Evolutionary conservation across 2,113 vertebrate species (phyloP), one percentile per base, ranked within the genome.

Genomic region (Nycticryphes semicollaris): DNA sequence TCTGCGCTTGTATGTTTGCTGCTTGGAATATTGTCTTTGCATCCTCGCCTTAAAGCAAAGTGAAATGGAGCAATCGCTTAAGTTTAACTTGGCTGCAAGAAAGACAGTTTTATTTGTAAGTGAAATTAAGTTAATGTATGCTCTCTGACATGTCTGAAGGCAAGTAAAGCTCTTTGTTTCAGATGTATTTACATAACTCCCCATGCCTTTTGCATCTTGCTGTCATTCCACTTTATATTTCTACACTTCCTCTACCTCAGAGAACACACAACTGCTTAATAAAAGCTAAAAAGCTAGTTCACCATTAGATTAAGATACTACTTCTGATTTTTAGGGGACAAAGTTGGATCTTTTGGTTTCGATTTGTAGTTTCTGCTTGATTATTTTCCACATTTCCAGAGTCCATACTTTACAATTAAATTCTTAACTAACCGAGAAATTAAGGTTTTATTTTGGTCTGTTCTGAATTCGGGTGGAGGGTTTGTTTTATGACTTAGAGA

Each of bases 71-170:
- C 75, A 50, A 33, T 83, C 43, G 37, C 69, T 84, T 39, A 78
- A 67, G 56, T 89, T 94, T 95, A 62, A 86, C 56, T 83, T 31
- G 74, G 64, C 72, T 92, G 69, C 56, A 37, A 82, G 90, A 94
- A 84, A 90, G 75, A 48, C 39, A 60, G 43, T 86, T 96, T 67
- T 86, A 75, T 96, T 87, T 93, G 72, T 92, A 90, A 93, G 56
- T 92, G 78, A 88, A 93, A 90, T 88, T 79, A 69, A 89, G 35
- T 70, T 84, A 90, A 72, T 56, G 48, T 89, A 75, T 84, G 64
- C 35, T 67, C 31, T 81, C 80, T 92, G 90, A 54, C 60, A 68
- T 75, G 56, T 81, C 86, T 93, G 80, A 87, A 67, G 76, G 79
- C 69, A 72, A 89, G 21, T 20, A 10, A 83, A 94, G 60, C 59